Conservation (phyloP, 1,140 invertebrate species). For the Bemisia tabaci region DNA sequence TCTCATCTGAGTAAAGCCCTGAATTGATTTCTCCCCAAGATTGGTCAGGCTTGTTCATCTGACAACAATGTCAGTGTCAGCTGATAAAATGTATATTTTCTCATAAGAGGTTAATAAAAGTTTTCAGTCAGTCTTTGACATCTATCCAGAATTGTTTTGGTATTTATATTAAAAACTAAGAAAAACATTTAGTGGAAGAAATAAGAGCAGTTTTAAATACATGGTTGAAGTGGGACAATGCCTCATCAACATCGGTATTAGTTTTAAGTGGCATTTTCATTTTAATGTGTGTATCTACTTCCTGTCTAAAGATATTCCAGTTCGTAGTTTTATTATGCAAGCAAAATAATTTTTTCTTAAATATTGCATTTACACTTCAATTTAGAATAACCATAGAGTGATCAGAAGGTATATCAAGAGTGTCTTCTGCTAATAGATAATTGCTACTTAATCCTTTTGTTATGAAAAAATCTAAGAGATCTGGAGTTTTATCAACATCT, state of each 20-base stretch:
- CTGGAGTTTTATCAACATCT: slow-evolving; percentile 25
- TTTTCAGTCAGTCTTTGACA: no score
- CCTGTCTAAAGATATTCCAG: slow-evolving; percentile 1
- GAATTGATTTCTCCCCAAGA: no score
- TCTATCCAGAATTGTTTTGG: no score
- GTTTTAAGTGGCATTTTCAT: slow-evolving; percentile 2
- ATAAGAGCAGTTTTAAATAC: neutral
- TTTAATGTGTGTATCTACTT: slow-evolving; percentile 2
- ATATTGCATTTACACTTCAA: neutral
- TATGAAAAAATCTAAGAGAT: slow-evolving; percentile 28
- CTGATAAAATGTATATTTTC: no score
- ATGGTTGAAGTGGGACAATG: neutral
- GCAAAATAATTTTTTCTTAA: no score
- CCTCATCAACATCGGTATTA: neutral
- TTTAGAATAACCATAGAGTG: slow-evolving; percentile 19
- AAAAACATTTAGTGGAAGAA: neutral
- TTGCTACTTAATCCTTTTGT: slow-evolving; percentile 20
- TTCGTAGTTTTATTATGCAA: neutral
- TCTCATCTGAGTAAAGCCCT: no score
- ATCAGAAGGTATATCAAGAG: slow-evolving; percentile 19
- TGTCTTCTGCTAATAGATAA: slow-evolving; percentile 14
- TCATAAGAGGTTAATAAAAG: no score
- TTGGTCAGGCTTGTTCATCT: no score
- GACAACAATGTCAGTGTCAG: no score
- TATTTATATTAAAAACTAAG: no score